phyloP scores from a whole-genome alignment of 2,797 vertebrate species.

The Eleutherodactylus coqui region DNA sequence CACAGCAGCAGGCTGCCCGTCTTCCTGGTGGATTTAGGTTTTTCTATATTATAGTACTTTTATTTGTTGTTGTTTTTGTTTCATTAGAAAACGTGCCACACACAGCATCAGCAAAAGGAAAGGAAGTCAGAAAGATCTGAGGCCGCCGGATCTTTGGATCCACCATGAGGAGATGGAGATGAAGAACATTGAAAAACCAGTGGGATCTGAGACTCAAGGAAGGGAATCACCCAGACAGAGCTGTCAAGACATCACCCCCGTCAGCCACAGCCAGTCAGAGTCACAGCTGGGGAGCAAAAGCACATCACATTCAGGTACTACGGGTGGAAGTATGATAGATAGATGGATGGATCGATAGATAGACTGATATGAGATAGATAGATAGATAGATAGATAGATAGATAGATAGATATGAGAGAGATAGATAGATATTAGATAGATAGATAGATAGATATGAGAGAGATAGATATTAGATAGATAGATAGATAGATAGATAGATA shows the following conservation, averaged over 20 bases:
- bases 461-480: background rate
- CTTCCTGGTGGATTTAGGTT: background rate
- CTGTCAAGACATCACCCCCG: conserved; percentile 89
- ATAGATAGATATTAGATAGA: conserved; percentile 5
- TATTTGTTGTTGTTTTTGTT: background rate
- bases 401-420: background rate
- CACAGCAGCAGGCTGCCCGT: background rate
- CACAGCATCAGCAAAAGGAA: conserved; percentile 89
- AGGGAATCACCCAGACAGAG: conserved; percentile 85
- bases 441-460: background rate
- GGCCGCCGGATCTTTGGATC: conserved; percentile 95
- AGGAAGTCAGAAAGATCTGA: conserved; percentile 92
- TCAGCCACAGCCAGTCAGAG: conserved; percentile 92
- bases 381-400: conserved; percentile 8
- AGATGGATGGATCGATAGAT: background rate
- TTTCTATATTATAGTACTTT: background rate
- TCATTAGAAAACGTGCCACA: conserved; percentile 85
- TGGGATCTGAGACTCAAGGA: conserved; percentile 76
- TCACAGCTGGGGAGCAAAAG: conserved; percentile 91
- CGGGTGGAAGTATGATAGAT: background rate
- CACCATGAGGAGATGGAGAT: conserved; percentile 98
- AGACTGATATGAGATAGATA: background rate
- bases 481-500: conserved; percentile 11
- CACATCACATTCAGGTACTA: conserved; percentile 85
- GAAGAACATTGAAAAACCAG: conserved; percentile 91